A percentile compares a stretch with the other conserved stretches of the same genome.
Evolutionary conservation across 2,113 vertebrate species (phyloP).

Genomic region (Podiceps cristatus): DNA sequence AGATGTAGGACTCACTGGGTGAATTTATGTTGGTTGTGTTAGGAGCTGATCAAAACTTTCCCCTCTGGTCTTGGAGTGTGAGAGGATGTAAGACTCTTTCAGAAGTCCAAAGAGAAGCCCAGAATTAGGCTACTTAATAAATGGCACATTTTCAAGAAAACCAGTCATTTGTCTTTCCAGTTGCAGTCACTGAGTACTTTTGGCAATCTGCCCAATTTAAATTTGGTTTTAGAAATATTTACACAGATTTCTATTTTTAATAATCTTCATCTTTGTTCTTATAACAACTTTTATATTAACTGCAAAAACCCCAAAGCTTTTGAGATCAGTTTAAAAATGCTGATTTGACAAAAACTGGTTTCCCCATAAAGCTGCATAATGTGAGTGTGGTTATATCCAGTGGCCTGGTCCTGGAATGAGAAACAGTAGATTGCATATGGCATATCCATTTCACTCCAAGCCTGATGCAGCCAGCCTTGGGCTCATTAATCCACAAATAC

Average conservation of each 20-base stretch:
- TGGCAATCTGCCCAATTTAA: neutral
- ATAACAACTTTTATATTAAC: neutral
- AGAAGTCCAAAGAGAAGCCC: neutral
- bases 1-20: neutral
- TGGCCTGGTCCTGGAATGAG: neutral
- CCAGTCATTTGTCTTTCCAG: neutral
- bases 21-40: neutral
- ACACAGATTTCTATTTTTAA: conserved; percentile 2
- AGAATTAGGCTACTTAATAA: neutral
- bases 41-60: neutral
- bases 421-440: neutral
- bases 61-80: neutral
- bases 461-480: neutral
- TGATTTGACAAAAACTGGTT: neutral
- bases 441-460: conserved; percentile 33
- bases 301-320: neutral
- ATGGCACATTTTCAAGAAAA: neutral
- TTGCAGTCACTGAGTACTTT: neutral
- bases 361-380: neutral
- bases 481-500: conserved; percentile 34
- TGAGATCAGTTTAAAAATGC: neutral
- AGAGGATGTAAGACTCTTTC: neutral
- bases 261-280: neutral
- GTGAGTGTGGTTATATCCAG: neutral
- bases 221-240: neutral